Conservation (phyloP, 2,113 vertebrate genomes). For the Podilymbus podiceps region DNA sequence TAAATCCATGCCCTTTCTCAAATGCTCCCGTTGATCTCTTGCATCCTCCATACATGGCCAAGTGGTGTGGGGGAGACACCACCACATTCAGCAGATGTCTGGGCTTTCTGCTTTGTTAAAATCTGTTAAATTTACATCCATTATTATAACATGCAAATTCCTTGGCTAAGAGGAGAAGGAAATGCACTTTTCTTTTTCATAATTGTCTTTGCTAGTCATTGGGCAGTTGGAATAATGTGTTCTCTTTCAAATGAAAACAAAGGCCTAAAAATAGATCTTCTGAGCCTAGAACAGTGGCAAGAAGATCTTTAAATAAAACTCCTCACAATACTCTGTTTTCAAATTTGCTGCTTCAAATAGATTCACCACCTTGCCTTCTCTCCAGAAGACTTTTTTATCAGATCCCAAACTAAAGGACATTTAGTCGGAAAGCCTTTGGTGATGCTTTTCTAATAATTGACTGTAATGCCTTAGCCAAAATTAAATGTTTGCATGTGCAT, state of each 20-base stretch:
- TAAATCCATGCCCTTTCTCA: background rate
- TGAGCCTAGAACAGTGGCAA: slow-evolving; percentile 3
- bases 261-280: slow-evolving; percentile 57
- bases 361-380: background rate
- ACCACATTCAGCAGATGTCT: background rate
- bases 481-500: background rate
- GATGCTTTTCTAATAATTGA: background rate
- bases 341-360: slow-evolving; percentile 10
- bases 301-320: slow-evolving; percentile 51
- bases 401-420: background rate
- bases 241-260: slow-evolving; percentile 58
- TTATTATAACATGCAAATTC: slow-evolving; percentile 37
- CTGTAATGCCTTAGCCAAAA: background rate
- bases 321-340: background rate
- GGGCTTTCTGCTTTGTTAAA: background rate
- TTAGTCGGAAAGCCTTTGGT: background rate
- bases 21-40: background rate
- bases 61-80: background rate
- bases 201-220: slow-evolving; percentile 25
- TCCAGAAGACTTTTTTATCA: background rate
- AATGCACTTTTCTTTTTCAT: background rate
- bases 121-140: background rate
- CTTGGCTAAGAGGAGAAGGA: background rate
- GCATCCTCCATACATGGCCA: background rate
- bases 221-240: slow-evolving; percentile 47